phyloP scores from a whole-genome alignment of 2,888 invertebrate genomes.

The Torymus tubicola region DNA sequence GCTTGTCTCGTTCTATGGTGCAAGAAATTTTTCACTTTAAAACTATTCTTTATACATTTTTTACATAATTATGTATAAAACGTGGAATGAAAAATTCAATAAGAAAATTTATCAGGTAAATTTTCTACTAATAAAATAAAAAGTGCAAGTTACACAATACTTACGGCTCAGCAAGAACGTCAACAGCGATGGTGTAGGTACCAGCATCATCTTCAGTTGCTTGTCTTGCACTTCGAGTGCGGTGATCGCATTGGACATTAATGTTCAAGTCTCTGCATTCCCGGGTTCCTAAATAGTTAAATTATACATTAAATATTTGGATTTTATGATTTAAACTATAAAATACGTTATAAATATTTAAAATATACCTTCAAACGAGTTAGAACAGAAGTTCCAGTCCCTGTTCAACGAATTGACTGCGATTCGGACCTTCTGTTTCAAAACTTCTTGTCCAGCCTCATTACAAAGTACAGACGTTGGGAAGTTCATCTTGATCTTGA shows the following conservation, averaged over 20 bases:
- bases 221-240: conserved; percentile 77
- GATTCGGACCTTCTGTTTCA: conserved; percentile 91
- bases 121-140: too few relatives aligned
- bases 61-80: conserved; percentile 39
- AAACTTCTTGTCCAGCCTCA: conserved; percentile 94
- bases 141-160: conserved; percentile 70
- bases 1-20: conserved; percentile 86
- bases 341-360: neutral
- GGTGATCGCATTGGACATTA: conserved; percentile 93
- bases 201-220: conserved; percentile 83
- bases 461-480: conserved; percentile 97
- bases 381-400: conserved; percentile 98
- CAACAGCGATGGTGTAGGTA: conserved; percentile 88
- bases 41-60: conserved; percentile 61
- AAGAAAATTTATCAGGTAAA: too few relatives aligned
- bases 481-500: conserved; percentile 95
- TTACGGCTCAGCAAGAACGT: conserved; percentile 92
- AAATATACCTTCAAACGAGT: conserved; percentile 86
- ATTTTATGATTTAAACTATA: conserved; percentile 13
- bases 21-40: conserved; percentile 55
- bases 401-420: conserved; percentile 94
- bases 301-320: neutral
- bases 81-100: conserved; percentile 9
- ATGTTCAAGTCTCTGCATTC: conserved; percentile 94
- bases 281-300: conserved; percentile 79